Evolutionary conservation across 2,888 invertebrate genomes (phyloP), one percentile per base, ranked within the genome.

Genomic region (Apomyelois bistriatella): DNA sequence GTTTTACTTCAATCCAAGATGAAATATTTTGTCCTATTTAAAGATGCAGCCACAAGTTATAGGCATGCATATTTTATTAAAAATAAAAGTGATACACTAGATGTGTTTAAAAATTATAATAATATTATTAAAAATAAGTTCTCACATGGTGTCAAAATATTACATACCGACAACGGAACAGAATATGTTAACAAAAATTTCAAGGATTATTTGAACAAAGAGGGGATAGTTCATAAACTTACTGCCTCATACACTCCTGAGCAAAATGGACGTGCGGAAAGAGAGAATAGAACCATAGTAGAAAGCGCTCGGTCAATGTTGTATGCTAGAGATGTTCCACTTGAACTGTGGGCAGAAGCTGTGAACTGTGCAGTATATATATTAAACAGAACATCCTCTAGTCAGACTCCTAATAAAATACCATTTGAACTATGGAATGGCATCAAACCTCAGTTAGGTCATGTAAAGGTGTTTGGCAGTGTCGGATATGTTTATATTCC

Each of bases 21-120:
- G 49, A 55, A 16, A 13, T 63, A 62, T 36, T 64, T 66, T 59
- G 54, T 67, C 6, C 13, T 38, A 38, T 65, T 69, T 13, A 62
- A 62, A 54, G 60, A 62, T 57, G 59, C 17, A 4, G 51, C 51
- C 2, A 50, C 60, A 12, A 54, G 54, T 50, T 59, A 51, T 22
- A 6, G 58, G 0, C 36, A 58, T 53, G 55, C 64, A 6, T 68
- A 58, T 10, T 50, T 61, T 7, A 51, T 65, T 10, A 60, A 56
- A 9, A 12, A 63, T 9, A 66, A 66, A 36, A 53, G 47, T 56
- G 63, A 67, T 16, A 57, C 58, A 1, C 16, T 60, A 1, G 10
- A 58, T 0, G 52, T 7, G 43, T 62, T 62, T 30, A 46, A 38
- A 30, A 63, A 58, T 9, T 68, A 60, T 47, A 59, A 59, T 53